Evolutionary conservation across 2,888 invertebrate genomes (phyloP), one percentile per base, ranked within the genome.

Genomic region (Cryptocephalus primarius): DNA sequence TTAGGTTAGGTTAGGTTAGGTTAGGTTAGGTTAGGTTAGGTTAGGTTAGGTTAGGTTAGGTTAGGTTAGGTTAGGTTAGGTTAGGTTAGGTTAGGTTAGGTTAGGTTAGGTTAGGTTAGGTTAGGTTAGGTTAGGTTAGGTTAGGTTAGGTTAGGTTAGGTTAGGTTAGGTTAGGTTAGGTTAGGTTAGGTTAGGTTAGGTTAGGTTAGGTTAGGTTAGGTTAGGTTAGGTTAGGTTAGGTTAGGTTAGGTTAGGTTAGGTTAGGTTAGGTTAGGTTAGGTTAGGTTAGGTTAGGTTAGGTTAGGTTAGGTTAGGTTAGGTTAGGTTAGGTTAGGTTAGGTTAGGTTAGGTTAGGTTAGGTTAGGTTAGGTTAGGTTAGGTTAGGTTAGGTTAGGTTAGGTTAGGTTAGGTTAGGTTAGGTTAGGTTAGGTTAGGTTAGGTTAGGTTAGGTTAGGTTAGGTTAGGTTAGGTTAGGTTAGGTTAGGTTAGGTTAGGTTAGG

Each of bases 141-240:
- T 39, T 39, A 39, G 39, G 39, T 39, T 39, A 39, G 39, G 39
- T 39, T 39, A 39, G 22, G 41, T 41, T 41, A 41, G 41, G 41
- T 41, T 41, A 41, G 41, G 41, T 41, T 41, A 41, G 41, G 41
- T 41, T 41, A 41, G 41, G 41, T 41, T 9, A 13, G 41, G 41
- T 41, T 41, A 41, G 41, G 41, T 41, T 41, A 41, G 41, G 41
- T 41, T 41, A 22, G 41, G 41, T 8, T 41, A 14, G 41, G 41
- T 54, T 51, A 51, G 55, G 57, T 55, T 51, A 55, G 52, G 49
- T 53, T 43, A 46, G 51, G 50, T 57, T 54, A 55, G 55, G 52
- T 57, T 55, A 56, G 49, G 47, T 49, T 14, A 41, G 41, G 41
- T 41, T 14, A 41, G 41, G 41, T 14, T 8, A 39, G n/a, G n/a